A percentile compares a stretch with the other conserved stretches of the same genome.
Conservation (phyloP, 2,113 vertebrate species). For the Alosa alosa region DNA sequence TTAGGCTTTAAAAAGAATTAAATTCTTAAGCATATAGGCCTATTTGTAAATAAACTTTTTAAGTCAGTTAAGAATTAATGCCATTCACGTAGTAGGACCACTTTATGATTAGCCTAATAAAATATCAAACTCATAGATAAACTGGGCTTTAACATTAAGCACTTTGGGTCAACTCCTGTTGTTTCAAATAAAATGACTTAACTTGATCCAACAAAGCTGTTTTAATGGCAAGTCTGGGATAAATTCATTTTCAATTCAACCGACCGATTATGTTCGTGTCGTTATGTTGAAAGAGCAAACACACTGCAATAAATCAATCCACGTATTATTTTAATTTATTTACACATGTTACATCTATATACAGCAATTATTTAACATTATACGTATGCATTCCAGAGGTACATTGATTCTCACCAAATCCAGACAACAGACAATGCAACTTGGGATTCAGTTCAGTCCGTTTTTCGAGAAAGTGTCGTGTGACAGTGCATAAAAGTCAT, state of each 20-base stretch:
- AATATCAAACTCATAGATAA: no score
- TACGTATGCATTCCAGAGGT: conserved; percentile 67
- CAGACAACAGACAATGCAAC: conserved; percentile 53
- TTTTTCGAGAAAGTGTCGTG: conserved; percentile 53
- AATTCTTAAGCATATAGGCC: no score
- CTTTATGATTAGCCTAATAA: no score
- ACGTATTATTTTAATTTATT: conserved; percentile 66
- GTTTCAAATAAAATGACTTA: no score
- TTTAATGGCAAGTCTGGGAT: neutral
- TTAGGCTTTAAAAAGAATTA: no score
- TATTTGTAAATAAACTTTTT: no score
- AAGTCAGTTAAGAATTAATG: no score
- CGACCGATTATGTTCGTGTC: neutral
- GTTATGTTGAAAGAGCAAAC: neutral
- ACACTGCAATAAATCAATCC: conserved; percentile 20
- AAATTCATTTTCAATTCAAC: neutral
- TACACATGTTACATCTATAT: conserved; percentile 73
- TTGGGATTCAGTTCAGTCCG: conserved; percentile 48
- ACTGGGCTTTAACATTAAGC: no score
- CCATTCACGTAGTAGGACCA: no score
- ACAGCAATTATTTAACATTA: conserved; percentile 59
- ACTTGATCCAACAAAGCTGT: neutral
- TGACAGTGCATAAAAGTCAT: conserved; percentile 76
- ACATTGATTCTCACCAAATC: conserved; percentile 57
- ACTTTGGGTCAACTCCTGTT: no score